Evolutionary conservation across 2,888 invertebrate genomes (phyloP), one percentile per base, ranked within the genome.

Genomic region (Rotaria sp.): DNA sequence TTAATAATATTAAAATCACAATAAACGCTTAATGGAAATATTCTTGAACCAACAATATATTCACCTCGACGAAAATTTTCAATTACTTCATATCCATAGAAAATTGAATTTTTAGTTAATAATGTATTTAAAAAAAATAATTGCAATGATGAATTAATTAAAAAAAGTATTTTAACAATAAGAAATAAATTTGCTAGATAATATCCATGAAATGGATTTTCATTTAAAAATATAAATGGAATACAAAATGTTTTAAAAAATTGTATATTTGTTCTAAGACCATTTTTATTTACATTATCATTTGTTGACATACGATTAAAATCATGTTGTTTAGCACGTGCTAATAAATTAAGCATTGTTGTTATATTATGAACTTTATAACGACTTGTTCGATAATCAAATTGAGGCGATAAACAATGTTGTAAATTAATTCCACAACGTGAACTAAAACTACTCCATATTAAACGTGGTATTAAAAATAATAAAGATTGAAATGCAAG

Each of bases 11-110:
- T 45, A 80, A 80, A 80, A 80, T 80, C 80, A 45, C 80, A 80
- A 80, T 80, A 80, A n/a, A 80, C 80, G n/a, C 13, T 80, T n/a
- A 80, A 38, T 80, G 80, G 80, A 80, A 80, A 80, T 80, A 80
- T 80, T 26, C 80, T 41, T n/a, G 80, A 80, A 2, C 80, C 80
- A 45, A 80, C 80, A 15, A 80, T 15, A 45, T 80, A 80, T 80
- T 80, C 80, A 4, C 80, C 80, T 2, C 45, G 41, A 45, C 24
- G 38, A 45, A 80, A 80, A 80, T 80, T 80, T n/a, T 41, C 45
- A 26, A 80, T 24, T n/a, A 80, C 80, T 80, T 80, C 80, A 15
- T 15, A 2, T 7, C 80, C 80, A 45, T 80, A 80, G 11, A 80
- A n/a, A 80, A 80, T 41, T 5, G 80, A 41, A 80, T 80, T 80